Evolutionary conservation across 1,140 invertebrate species (phyloP), one percentile per base, ranked within the genome.

Genomic region (Carposina sasakii): DNA sequence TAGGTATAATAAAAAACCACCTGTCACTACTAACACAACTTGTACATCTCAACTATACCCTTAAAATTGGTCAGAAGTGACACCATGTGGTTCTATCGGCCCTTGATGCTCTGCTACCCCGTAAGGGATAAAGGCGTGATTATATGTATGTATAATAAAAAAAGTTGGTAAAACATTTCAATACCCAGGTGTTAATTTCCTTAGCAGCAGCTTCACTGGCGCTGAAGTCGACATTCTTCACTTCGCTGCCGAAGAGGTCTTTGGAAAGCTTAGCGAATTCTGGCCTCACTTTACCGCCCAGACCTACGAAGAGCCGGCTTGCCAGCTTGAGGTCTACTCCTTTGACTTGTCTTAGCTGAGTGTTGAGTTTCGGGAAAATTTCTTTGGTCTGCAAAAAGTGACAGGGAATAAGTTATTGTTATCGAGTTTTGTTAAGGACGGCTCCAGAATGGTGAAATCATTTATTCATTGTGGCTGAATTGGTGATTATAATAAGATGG

Each of bases 31-130:
- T n/a, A n/a, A n/a, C n/a, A n/a, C n/a, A n/a, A n/a, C n/a, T n/a
- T n/a, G n/a, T n/a, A n/a, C n/a, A n/a, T n/a, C n/a, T n/a, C n/a
- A n/a, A n/a, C n/a, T n/a, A n/a, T n/a, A n/a, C n/a, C n/a, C n/a
- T n/a, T n/a, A n/a, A n/a, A n/a, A n/a, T n/a, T n/a, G n/a, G n/a
- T n/a, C n/a, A n/a, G n/a, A n/a, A n/a, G n/a, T n/a, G n/a, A n/a
- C n/a, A n/a, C n/a, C n/a, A n/a, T n/a, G n/a, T n/a, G n/a, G n/a
- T n/a, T n/a, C n/a, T n/a, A n/a, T n/a, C n/a, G n/a, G n/a, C n/a
- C n/a, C n/a, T n/a, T n/a, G n/a, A n/a, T 91, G 86, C 4, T 87
- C 61, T 69, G 89, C 87, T 0, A 94, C 89, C 92, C 75, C 22
- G 13, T 63, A 59, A 31, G 44, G 37, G 36, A 28, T 45, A 26